Evolutionary conservation across 2,113 vertebrate genomes (phyloP), one percentile per base, ranked within the genome.

Genomic region (Caloenas nicobarica): DNA sequence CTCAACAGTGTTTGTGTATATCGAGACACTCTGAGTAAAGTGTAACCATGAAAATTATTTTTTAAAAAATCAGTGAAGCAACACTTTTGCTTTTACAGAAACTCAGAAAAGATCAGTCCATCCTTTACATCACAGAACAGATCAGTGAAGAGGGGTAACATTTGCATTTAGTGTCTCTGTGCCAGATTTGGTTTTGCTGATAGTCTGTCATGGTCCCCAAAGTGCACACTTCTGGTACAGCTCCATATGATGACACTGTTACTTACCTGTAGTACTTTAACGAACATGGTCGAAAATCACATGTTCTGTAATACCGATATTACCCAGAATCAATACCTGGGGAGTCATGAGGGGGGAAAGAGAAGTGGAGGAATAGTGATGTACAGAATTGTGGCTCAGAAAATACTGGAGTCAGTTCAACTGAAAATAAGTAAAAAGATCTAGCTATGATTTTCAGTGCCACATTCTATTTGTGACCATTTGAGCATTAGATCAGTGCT

Each of bases 21-120:
- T 79, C 22, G 78, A 78, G 64, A 83, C 42, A 94, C 90, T 73
- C 80, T 86, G 81, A 95, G 24, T 76, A 89, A 83, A 89, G 7
- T 18, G 15, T 84, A 95, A 92, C 79, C 31, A 50, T 7, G 34
- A 85, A 93, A 74, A 58, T 15, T 60, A 46, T 46, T 19, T 19
- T 46, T 46, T 3, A 53, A 61, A 56, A 77, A 53, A 81, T 34
- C 25, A 71, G n/a, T 42, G 33, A 65, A 91, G 31, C 12, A n/a
- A 42, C 42, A 91, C 13, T 34, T 78, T 22, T 76, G 29, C 10
- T 86, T 87, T 91, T 76, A 79, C 18, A 57, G 14, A 91, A 33
- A 24, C 10, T 77, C 34, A 81, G 31, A 86, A 89, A 91, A 82
- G n/a, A 58, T 3, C 17, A 91, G 66, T 61, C 13, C 33, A 23